phyloP scores from a whole-genome alignment of 2,113 vertebrate species.

The Anarhynchus alexandrinus region DNA sequence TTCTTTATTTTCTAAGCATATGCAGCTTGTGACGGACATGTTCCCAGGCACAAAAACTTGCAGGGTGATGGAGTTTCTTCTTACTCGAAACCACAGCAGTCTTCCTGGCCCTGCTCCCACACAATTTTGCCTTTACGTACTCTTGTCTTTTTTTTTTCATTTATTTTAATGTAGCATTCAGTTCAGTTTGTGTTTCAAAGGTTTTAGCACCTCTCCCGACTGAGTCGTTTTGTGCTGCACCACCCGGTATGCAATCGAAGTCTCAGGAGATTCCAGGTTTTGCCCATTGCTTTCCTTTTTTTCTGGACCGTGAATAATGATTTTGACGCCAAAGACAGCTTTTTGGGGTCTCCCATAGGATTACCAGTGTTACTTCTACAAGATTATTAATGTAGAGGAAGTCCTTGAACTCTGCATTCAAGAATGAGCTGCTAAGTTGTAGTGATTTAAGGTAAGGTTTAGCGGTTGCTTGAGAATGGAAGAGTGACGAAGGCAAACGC shows the following conservation, averaged over 20 bases:
- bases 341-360: neutral
- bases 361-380: neutral
- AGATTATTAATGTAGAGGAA: neutral
- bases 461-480: neutral
- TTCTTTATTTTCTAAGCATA: neutral
- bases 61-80: neutral
- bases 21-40: neutral
- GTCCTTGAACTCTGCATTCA: neutral
- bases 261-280: neutral
- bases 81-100: neutral
- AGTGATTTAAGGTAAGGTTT: neutral
- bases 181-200: neutral
- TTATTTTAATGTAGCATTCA: neutral
- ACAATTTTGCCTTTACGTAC: neutral
- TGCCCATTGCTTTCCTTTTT: neutral
- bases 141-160: accelerated
- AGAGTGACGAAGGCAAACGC: neutral
- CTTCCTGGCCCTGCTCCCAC: neutral
- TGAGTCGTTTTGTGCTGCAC: neutral
- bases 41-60: neutral
- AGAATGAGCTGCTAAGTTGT: neutral
- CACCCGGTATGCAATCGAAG: accelerated
- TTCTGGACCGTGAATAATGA: neutral
- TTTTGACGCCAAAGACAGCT: neutral
- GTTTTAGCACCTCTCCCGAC: neutral